These are phyloP conservation scores for Uropsilus gracilis DNA, from an alignment of 2,113 vertebrate species.

Conservation along the genomic window DNA sequence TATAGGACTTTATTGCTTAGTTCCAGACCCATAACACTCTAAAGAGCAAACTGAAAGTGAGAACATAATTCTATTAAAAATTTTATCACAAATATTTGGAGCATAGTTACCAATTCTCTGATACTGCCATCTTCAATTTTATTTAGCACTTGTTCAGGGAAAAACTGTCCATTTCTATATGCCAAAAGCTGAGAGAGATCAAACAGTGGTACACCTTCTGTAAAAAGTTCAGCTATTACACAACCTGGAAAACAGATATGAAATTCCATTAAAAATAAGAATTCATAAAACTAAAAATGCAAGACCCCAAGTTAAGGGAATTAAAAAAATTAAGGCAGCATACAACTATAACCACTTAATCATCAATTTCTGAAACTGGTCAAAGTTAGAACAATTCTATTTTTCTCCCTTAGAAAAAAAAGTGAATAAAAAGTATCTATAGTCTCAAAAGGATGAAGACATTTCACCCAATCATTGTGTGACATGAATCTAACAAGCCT, in stretches of 20 bases:
- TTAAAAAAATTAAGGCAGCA: not conserved
- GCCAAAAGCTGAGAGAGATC: constrained; percentile 98
- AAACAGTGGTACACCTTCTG: constrained; percentile 96
- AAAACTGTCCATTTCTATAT: constrained; percentile 96
- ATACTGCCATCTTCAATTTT: constrained; percentile 97
- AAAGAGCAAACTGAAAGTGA: not conserved
- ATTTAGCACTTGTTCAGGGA: constrained; percentile 94
- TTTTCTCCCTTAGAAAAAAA: not conserved
- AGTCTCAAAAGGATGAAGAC: not conserved
- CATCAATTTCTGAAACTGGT: not conserved
- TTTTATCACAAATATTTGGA: not conserved
- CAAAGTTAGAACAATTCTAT: not conserved
- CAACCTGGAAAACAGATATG: constrained; percentile 89
- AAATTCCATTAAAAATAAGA: constrained; percentile 33
- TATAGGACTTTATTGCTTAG: not conserved
- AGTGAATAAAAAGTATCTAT: not conserved
- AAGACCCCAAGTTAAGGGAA: constrained; percentile 45
- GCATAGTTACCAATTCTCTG: constrained; percentile 92
- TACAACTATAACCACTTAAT: not conserved
- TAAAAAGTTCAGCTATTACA: constrained; percentile 97
- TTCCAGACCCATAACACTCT: not conserved
- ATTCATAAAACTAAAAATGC: not conserved
- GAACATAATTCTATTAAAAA: constrained; percentile 2
- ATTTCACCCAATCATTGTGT: not conserved
- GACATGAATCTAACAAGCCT: not conserved